Base-by-base conservation (phyloP, 2,113 vertebrate species). In the Callochromis pleurospilus region DNA sequence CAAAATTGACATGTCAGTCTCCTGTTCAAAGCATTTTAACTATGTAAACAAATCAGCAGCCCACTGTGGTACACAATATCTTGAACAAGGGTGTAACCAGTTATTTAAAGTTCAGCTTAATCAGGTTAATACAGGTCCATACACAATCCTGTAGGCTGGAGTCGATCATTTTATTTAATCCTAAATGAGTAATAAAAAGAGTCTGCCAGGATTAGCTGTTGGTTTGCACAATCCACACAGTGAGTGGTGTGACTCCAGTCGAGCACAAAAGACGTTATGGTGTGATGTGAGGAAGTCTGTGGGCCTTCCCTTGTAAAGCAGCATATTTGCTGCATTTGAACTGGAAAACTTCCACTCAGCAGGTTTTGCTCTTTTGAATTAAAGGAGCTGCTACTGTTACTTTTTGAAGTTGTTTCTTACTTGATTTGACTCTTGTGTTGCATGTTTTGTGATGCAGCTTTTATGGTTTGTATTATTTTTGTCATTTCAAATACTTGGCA, bases 241-340 rank as follows among this genome's bases (percentile, higher is more conserved):
- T 60, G 42, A 81, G 73, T 62, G 60, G 19, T 14, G 2, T 36
- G 45, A 62, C 29, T 17, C 38, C 13, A 60, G 21, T 13, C 53
- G 54, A 75, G 33, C 60, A 85, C 40, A 83, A 83, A 87, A 80
- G 17, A 58, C 21, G 3, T 33, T 49, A 65, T 82, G 80, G 42
- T 70, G 65, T 36, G 81, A 70, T 79, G 73, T 92, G 79, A 87
- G 54, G 49, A 38, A 10, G 51, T 55, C 51, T 47, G 4, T 21
- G 31, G 12, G 15, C 77, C 58, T 56, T n/a, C 80, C 70, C 62
- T 80, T 24, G 3, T 49, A 65, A 33, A 70, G 62, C 24, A 42
- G 19, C 53, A 36, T 55, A 62, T 19, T 31, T 80, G 49, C 38
- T 81, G 80, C 60, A 3, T 86, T 51, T 86, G 14, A 82, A 21